These are phyloP conservation scores for Malurus elegans DNA, from an alignment of 2,113 vertebrate species.

Conservation along the genomic window DNA sequence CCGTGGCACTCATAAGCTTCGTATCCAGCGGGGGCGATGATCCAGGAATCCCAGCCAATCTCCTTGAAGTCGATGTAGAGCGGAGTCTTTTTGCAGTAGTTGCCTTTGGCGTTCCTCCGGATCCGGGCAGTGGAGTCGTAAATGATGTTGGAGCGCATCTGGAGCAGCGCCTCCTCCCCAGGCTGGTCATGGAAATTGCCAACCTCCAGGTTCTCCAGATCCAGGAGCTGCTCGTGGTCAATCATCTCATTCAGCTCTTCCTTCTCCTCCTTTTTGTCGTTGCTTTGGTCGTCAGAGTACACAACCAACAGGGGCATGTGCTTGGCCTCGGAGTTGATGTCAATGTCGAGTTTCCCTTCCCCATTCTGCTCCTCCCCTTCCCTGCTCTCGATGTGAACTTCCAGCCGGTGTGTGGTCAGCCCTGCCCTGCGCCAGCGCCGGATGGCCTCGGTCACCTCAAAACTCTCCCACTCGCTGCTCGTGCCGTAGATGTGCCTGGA, in stretches of 20 bases:
- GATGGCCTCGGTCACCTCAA: conserved; percentile 87
- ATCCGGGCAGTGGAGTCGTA: conserved; percentile 91
- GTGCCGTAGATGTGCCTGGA: conserved; percentile 87
- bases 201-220: conserved; percentile 69
- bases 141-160: conserved; percentile 95
- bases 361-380: conserved; percentile 35
- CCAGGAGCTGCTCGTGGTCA: conserved; percentile 81
- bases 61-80: conserved; percentile 97
- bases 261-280: conserved; percentile 83
- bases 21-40: conserved; percentile 89
- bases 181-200: conserved; percentile 70
- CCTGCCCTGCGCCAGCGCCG: conserved; percentile 84
- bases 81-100: conserved; percentile 90
- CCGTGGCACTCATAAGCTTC: conserved; percentile 94
- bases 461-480: conserved; percentile 90
- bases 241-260: conserved; percentile 93
- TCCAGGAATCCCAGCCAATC: conserved; percentile 98
- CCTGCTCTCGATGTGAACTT: conserved; percentile 88
- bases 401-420: conserved; percentile 81
- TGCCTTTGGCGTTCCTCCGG: conserved; percentile 92
- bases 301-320: conserved; percentile 91
- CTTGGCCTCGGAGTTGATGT: conserved; percentile 84
- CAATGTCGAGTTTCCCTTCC: conserved; percentile 85
- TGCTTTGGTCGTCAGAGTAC: conserved; percentile 93
- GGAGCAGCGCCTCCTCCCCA: conserved; percentile 87